Conservation (phyloP, 2,113 vertebrate genomes). For the Aegotheles bennettii region DNA sequence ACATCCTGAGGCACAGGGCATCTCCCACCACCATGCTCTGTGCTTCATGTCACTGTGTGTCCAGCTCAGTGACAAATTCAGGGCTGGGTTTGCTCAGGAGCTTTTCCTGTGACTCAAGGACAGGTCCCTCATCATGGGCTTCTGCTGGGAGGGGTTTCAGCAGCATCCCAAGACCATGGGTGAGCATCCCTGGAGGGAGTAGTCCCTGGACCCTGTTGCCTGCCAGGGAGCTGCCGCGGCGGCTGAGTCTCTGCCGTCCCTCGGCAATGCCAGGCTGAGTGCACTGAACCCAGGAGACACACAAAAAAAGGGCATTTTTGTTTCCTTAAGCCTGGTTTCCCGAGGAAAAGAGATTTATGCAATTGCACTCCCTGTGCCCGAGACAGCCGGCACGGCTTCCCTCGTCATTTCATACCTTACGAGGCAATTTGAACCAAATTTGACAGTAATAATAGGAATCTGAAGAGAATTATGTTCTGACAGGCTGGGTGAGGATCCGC, state of each 20-base stretch:
- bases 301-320: background rate
- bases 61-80: background rate
- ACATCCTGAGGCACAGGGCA: background rate
- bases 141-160: background rate
- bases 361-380: background rate
- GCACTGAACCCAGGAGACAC: background rate
- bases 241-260: fast-evolving
- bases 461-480: background rate
- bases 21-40: fast-evolving
- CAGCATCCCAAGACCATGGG: fast-evolving
- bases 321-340: background rate
- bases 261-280: background rate
- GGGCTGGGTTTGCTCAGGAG: background rate
- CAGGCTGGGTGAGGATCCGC: background rate
- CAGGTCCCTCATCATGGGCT: background rate
- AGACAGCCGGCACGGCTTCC: background rate
- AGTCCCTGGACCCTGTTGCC: background rate
- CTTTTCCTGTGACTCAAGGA: background rate
- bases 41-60: background rate
- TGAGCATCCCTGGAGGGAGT: fast-evolving
- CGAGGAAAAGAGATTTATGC: background rate
- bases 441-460: conserved; percentile 22
- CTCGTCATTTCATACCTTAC: background rate
- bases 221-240: fast-evolving
- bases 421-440: background rate